phyloP scores from a whole-genome alignment of 2,888 invertebrate genomes.

The Erebia epiphron region DNA sequence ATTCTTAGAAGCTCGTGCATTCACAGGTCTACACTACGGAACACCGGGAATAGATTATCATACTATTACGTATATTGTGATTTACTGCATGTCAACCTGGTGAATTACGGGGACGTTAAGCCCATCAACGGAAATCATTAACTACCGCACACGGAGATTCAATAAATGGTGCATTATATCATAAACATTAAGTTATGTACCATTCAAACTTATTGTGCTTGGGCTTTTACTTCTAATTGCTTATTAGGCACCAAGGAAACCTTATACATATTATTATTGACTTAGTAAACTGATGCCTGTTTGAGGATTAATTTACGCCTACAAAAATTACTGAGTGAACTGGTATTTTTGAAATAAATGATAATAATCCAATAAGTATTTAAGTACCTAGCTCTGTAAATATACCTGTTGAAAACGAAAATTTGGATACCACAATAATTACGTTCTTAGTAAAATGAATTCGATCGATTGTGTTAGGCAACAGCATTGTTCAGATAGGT shows the following conservation, averaged over 20 bases:
- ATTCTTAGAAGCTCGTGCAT: constrained; percentile 37
- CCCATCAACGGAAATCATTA: constrained; percentile 32
- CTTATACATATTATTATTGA: too few species aligned
- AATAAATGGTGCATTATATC: constrained; percentile 8
- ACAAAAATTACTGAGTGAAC: too few species aligned
- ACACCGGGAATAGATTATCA: constrained; percentile 34
- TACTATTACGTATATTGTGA: constrained; percentile 41
- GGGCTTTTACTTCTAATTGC: neutral
- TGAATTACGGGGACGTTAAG: constrained; percentile 21
- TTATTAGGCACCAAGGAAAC: too few species aligned
- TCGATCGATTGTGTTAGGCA: constrained; percentile 13
- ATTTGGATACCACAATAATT: neutral
- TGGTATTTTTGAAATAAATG: too few species aligned
- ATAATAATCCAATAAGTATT: too few species aligned
- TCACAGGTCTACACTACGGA: constrained; percentile 30
- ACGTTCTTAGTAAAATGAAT: constrained; percentile 6
- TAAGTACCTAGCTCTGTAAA: too few species aligned
- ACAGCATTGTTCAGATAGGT: constrained; percentile 28
- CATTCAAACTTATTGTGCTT: constrained; percentile 6
- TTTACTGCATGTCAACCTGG: constrained; percentile 31
- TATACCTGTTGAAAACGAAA: neutral
- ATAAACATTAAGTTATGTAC: neutral
- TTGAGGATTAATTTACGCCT: too few species aligned
- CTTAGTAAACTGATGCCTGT: too few species aligned
- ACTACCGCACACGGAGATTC: constrained; percentile 27